A percentile compares a stretch with the other conserved stretches of the same genome.
Evolutionary conservation across 2,888 invertebrate species (phyloP).

Genomic region (Xestobium rufovillosum): DNA sequence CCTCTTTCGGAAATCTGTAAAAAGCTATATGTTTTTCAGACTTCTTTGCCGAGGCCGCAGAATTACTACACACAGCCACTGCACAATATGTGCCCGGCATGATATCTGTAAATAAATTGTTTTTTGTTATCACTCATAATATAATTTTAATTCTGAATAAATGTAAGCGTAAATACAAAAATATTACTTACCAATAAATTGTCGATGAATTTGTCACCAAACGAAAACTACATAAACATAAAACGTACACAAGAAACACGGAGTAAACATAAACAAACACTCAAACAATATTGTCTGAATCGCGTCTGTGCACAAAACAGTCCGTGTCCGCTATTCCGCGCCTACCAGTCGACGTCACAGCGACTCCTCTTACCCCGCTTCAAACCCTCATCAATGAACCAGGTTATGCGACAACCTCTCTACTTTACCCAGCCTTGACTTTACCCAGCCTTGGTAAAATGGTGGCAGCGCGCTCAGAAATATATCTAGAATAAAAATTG

Average conservation of each 20-base stretch:
- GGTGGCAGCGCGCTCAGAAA: too few species aligned
- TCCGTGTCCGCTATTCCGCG: not conserved
- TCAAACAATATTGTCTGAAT: not conserved
- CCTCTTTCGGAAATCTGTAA: slow-evolving; percentile 11
- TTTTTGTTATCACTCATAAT: too few species aligned
- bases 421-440: too few species aligned
- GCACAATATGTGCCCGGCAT: slow-evolving; percentile 3
- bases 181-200: not conserved
- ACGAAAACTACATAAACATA: not conserved
- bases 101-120: too few species aligned
- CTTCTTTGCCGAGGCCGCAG: slow-evolving; percentile 3
- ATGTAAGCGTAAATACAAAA: not conserved
- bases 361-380: not conserved
- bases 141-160: slow-evolving; percentile 2
- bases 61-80: slow-evolving; percentile 3
- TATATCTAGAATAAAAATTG: too few species aligned
- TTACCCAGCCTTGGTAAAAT: too few species aligned
- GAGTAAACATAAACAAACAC: not conserved
- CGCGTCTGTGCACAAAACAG: not conserved
- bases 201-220: too few species aligned
- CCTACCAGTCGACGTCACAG: slow-evolving; percentile 1
- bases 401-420: slow-evolving; percentile 2
- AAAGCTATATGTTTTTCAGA: slow-evolving; percentile 14
- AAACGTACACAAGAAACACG: slow-evolving; percentile 1
- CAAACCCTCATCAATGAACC: not conserved